Conservation (phyloP, 2,797 vertebrate species). For the Hyperoplus immaculatus region DNA sequence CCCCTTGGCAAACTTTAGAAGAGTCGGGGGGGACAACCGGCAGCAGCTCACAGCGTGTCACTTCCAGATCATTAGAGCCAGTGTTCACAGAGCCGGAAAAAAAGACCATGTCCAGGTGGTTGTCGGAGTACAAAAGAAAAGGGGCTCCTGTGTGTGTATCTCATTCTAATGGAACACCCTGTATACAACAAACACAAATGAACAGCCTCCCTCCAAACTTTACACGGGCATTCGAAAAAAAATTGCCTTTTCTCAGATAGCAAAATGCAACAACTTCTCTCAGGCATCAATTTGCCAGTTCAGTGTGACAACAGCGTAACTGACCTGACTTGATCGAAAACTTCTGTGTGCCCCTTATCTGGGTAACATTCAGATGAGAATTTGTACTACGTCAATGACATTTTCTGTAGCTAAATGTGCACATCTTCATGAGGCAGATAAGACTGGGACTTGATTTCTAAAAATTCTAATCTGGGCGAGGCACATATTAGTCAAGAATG, state of each 20-base stretch:
- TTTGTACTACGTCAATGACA: not conserved
- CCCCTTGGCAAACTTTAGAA: conserved; percentile 19
- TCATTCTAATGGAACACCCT: conserved; percentile 20
- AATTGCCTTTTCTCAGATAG: conserved; percentile 27
- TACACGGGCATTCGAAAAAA: not conserved
- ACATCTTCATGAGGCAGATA: not conserved
- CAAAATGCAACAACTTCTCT: conserved; percentile 15
- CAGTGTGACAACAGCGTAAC: not conserved
- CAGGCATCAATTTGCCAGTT: conserved; percentile 16
- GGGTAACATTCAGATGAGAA: not conserved
- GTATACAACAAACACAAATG: conserved; percentile 26
- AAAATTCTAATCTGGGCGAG: not conserved
- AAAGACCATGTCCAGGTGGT: conserved; percentile 24
- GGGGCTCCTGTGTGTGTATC: conserved; percentile 9
- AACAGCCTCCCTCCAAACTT: conserved; percentile 15
- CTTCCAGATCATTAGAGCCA: conserved; percentile 52
- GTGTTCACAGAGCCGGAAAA: conserved; percentile 22
- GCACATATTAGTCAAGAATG: not conserved
- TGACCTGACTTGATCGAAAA: not conserved
- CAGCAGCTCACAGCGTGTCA: conserved; percentile 28
- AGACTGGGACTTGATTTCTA: not conserved
- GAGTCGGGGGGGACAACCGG: conserved; percentile 3
- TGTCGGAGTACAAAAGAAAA: conserved; percentile 34
- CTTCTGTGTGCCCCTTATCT: conserved; percentile 1
- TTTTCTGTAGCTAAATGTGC: not conserved